Evolutionary conservation across 2,797 vertebrate species (phyloP).

Genomic region (Melanotaenia nigrans): DNA sequence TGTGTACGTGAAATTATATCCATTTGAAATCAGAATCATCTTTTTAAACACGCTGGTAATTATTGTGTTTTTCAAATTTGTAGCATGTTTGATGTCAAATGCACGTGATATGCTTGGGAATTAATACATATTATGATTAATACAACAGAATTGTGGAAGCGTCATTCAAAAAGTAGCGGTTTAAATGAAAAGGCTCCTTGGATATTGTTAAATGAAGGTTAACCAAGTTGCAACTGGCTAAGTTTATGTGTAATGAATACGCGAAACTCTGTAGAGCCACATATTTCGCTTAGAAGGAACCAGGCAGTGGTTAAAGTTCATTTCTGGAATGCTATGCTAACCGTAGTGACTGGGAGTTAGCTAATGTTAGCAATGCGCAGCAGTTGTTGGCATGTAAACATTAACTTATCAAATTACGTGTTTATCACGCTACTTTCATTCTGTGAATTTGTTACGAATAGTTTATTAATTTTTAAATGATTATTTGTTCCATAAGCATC

Average conservation of each 20-base stretch:
- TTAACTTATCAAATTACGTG: rapidly evolving
- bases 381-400: conserved; percentile 15
- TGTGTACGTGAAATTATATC: conserved; percentile 61
- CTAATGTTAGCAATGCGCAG: conserved; percentile 30
- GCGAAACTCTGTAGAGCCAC: rapidly evolving
- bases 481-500: neutral
- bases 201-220: neutral
- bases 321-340: conserved; percentile 3
- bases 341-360: conserved; percentile 17
- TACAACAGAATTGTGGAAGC: neutral
- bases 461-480: no score
- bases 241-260: rapidly evolving
- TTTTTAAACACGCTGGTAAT: conserved; percentile 73
- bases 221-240: rapidly evolving
- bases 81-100: neutral
- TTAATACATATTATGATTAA: neutral
- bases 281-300: neutral
- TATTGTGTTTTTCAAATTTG: conserved; percentile 9
- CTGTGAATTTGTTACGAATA: neutral
- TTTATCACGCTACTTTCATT: neutral
- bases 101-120: conserved; percentile 27
- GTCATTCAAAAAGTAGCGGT: conserved; percentile 48
- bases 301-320: neutral
- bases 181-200: conserved; percentile 63
- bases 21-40: conserved; percentile 79